Conservation (phyloP, 2,888 invertebrate species). For the Abrostola tripartita region DNA sequence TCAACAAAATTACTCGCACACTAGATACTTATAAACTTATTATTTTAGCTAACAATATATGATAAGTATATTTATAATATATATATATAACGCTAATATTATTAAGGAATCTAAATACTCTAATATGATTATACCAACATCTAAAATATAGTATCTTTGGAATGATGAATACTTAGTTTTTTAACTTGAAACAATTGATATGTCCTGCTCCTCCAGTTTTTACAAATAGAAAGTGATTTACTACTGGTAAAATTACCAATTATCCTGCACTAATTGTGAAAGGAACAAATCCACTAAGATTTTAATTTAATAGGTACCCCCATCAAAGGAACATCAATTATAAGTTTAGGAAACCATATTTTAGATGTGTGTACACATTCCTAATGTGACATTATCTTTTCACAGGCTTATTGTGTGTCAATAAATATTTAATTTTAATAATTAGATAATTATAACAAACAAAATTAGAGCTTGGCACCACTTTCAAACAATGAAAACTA, state of each 20-base stretch:
- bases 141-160: slow-evolving; percentile 63
- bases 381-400: slow-evolving; percentile 59
- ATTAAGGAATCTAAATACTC: slow-evolving; percentile 78
- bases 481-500: slow-evolving; percentile 46
- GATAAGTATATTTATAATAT: slow-evolving; percentile 76
- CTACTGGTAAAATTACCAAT: slow-evolving; percentile 1
- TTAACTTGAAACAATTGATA: slow-evolving; percentile 46
- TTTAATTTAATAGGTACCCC: neutral
- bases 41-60: slow-evolving; percentile 81
- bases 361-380: slow-evolving; percentile 54
- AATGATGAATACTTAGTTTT: slow-evolving; percentile 22
- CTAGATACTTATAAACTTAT: slow-evolving; percentile 72
- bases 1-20: slow-evolving; percentile 74
- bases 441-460: slow-evolving; percentile 42
- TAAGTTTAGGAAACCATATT: slow-evolving; percentile 43
- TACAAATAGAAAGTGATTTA: slow-evolving; percentile 16
- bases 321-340: slow-evolving; percentile 1
- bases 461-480: slow-evolving; percentile 58
- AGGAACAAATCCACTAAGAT: slow-evolving; percentile 17
- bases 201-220: slow-evolving; percentile 46
- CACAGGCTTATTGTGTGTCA: slow-evolving; percentile 46
- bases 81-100: slow-evolving; percentile 78
- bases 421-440: slow-evolving; percentile 44
- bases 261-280: slow-evolving; percentile 1
- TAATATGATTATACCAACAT: slow-evolving; percentile 64